A percentile compares a stretch with the other conserved stretches of the same genome.
Evolutionary conservation across 1,140 invertebrate genomes (phyloP).

Genomic region (Apis mellifera): Amel_HAv3.1 CM009943.2:9376001-9376500

Average conservation of each 20-base stretch:
- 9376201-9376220: background rate
- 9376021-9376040: constrained; percentile 63
- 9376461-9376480: constrained; percentile 35
- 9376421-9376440: background rate
- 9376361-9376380: too few species aligned
- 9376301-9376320: too few species aligned
- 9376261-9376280: too few species aligned
- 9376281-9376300: too few species aligned
- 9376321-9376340: too few species aligned
- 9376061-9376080: constrained; percentile 31
- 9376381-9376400: background rate
- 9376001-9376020: constrained; percentile 70
- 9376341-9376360: too few species aligned
- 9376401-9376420: background rate
- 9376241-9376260: too few species aligned
- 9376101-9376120: constrained; percentile 64
- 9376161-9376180: background rate
- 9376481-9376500: constrained; percentile 19
- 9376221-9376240: background rate
- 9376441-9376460: background rate
- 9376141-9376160: background rate
- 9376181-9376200: background rate
- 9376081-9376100: constrained; percentile 59
- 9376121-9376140: constrained; percentile 67
- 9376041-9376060: constrained; percentile 4